Evolutionary conservation across 1,140 invertebrate species (phyloP).

Genomic region (Apis mellifera): Amel_HAv3.1 CM009944.2:3685501-3686000

Average conservation of each 20-base stretch:
- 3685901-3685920: too few relatives aligned
- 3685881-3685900: too few relatives aligned
- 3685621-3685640: slow-evolving; percentile 47
- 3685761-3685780: background rate
- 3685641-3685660: slow-evolving; percentile 35
- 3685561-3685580: slow-evolving; percentile 61
- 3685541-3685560: slow-evolving; percentile 47
- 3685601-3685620: slow-evolving; percentile 55
- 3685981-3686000: too few relatives aligned
- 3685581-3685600: slow-evolving; percentile 55
- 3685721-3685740: background rate
- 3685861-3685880: too few relatives aligned
- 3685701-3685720: background rate
- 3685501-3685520: slow-evolving; percentile 7
- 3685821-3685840: too few relatives aligned
- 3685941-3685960: too few relatives aligned
- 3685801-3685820: too few relatives aligned
- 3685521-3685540: slow-evolving; percentile 31
- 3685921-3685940: too few relatives aligned
- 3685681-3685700: background rate
- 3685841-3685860: too few relatives aligned
- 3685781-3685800: too few relatives aligned
- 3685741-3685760: background rate
- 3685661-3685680: slow-evolving; percentile 17
- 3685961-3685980: too few relatives aligned